These are phyloP conservation scores for Sebastes cheni DNA, from an alignment of 2,797 vertebrate species.

Conservation along the genomic window DNA sequence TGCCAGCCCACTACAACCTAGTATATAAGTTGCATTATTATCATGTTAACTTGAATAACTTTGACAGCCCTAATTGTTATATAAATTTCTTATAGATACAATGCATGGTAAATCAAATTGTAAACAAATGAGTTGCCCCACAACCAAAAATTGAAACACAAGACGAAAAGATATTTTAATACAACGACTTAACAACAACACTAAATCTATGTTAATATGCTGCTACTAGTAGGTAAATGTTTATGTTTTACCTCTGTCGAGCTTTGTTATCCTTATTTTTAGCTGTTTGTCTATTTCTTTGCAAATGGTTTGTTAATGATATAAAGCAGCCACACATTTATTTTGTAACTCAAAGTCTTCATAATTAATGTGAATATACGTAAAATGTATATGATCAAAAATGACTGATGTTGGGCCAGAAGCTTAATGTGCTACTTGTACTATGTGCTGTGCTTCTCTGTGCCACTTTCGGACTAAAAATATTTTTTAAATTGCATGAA, in stretches of 20 bases:
- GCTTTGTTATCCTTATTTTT: background rate
- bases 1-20: too few relatives aligned
- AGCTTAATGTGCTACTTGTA: background rate
- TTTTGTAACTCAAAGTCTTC: background rate
- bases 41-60: too few relatives aligned
- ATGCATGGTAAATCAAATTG: background rate
- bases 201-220: background rate
- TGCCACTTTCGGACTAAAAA: background rate
- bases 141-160: background rate
- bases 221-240: background rate
- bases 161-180: background rate
- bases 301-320: background rate
- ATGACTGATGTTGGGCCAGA: background rate
- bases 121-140: background rate
- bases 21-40: too few relatives aligned
- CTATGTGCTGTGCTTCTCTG: background rate
- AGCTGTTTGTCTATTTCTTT: background rate
- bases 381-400: background rate
- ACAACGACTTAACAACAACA: background rate
- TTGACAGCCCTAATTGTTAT: too few relatives aligned
- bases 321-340: background rate
- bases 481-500: background rate
- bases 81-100: background rate
- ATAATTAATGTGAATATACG: background rate
- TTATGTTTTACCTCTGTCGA: background rate